Percentiles rank a stretch among this genome's conserved stretches.
Conservation (phyloP, 2,797 vertebrate species). For the Gila robusta region DNA sequence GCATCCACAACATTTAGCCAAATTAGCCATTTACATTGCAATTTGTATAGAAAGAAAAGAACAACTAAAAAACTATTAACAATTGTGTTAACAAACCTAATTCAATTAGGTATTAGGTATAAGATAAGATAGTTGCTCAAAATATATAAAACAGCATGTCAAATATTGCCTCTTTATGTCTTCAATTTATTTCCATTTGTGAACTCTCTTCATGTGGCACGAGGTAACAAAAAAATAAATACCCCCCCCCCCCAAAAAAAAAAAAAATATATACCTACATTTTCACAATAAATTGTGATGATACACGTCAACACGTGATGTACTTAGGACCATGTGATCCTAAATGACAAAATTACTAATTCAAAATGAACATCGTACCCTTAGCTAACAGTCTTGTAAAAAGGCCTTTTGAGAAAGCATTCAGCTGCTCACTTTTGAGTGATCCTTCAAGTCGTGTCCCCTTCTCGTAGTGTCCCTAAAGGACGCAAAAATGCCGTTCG, state of each 20-base stretch:
- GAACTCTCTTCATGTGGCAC: neutral
- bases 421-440: slow-evolving; percentile 21
- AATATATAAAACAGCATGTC: neutral
- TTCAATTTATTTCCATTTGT: neutral
- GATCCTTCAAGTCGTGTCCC: neutral
- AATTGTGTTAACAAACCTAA: too few relatives aligned
- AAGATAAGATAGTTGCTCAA: too few relatives aligned
- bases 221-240: neutral
- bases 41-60: neutral
- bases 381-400: slow-evolving; percentile 13
- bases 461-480: neutral
- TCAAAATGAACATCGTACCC: slow-evolving; percentile 8
- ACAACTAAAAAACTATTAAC: too few relatives aligned
- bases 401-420: neutral
- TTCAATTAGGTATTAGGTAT: too few relatives aligned
- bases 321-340: neutral
- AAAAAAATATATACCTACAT: neutral
- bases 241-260: too few relatives aligned
- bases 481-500: neutral
- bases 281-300: neutral
- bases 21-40: neutral
- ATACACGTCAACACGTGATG: neutral
- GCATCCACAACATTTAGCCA: neutral
- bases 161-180: neutral
- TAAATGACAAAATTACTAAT: neutral